Percentiles rank a stretch among this genome's conserved stretches.
phyloP scores from a whole-genome alignment of 2,888 invertebrate genomes.

The Trichopoda pennipes region DNA sequence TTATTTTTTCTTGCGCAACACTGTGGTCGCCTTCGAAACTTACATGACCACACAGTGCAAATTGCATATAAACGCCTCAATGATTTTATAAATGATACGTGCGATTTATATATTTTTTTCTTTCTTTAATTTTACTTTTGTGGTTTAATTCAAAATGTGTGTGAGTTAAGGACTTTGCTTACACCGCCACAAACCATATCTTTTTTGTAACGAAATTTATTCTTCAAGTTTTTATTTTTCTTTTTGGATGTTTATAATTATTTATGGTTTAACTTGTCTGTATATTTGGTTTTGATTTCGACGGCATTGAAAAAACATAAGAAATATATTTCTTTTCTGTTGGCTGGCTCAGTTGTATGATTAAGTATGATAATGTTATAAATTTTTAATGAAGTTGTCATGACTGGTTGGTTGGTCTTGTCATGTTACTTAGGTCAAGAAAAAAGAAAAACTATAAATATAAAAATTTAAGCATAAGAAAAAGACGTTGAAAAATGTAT shows the following conservation, averaged over 20 bases:
- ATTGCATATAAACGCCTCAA: constrained; percentile 64
- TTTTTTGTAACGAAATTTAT: constrained; percentile 21
- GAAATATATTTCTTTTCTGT: background rate
- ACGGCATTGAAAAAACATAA: background rate
- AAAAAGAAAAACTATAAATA: background rate
- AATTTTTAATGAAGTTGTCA: constrained; percentile 75
- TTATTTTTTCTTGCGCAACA: constrained; percentile 13
- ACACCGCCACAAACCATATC: constrained; percentile 42
- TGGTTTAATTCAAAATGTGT: constrained; percentile 47
- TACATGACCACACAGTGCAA: constrained; percentile 66
- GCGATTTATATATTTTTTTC: constrained; percentile 54
- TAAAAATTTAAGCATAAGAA: too few relatives aligned
- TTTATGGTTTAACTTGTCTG: constrained; percentile 46
- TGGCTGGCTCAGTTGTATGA: background rate
- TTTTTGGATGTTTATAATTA: constrained; percentile 32
- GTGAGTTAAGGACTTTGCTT: constrained; percentile 59
- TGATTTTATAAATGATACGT: constrained; percentile 64
- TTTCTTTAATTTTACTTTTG: constrained; percentile 32
- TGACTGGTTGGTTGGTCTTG: constrained; percentile 62
- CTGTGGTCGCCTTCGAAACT: constrained; percentile 20
- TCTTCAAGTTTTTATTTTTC: background rate
- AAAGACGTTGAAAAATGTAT: too few relatives aligned
- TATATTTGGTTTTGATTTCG: constrained; percentile 15
- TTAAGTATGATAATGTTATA: constrained; percentile 61
- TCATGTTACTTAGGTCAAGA: constrained; percentile 40